These are phyloP conservation scores for Delia radicum DNA, from an alignment of 1,140 invertebrate genomes.

Conservation along the genomic window DNA sequence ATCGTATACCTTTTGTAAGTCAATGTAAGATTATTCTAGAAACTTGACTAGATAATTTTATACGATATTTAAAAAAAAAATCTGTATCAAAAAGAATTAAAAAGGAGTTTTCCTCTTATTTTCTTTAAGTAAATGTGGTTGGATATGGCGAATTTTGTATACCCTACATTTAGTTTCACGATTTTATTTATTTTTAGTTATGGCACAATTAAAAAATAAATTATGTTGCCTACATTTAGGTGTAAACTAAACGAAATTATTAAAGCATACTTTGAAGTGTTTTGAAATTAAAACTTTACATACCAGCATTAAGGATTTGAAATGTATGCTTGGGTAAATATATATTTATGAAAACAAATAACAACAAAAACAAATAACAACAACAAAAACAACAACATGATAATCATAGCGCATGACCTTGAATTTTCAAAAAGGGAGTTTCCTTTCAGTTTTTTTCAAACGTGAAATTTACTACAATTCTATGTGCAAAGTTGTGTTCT, in stretches of 20 bases:
- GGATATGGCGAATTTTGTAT: too few relatives aligned
- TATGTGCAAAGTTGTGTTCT: neutral
- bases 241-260: neutral
- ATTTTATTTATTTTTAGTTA: too few relatives aligned
- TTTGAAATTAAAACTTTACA: neutral
- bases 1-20: neutral
- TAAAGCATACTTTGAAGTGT: neutral
- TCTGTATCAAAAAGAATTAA: too few relatives aligned
- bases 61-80: too few relatives aligned
- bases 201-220: too few relatives aligned
- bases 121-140: too few relatives aligned
- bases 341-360: too few relatives aligned
- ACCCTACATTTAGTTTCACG: too few relatives aligned
- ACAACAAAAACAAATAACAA: neutral
- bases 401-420: conserved; percentile 15
- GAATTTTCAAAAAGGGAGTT: conserved; percentile 15
- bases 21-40: neutral
- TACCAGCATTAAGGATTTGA: too few relatives aligned
- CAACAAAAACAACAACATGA: neutral
- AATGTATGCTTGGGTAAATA: too few relatives aligned
- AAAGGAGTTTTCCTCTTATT: too few relatives aligned
- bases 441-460: neutral
- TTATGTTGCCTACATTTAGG: neutral
- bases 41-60: too few relatives aligned
- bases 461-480: neutral